Evolutionary conservation across 2,113 vertebrate genomes (phyloP).

Genomic region (Poicephalus meyeri): DNA sequence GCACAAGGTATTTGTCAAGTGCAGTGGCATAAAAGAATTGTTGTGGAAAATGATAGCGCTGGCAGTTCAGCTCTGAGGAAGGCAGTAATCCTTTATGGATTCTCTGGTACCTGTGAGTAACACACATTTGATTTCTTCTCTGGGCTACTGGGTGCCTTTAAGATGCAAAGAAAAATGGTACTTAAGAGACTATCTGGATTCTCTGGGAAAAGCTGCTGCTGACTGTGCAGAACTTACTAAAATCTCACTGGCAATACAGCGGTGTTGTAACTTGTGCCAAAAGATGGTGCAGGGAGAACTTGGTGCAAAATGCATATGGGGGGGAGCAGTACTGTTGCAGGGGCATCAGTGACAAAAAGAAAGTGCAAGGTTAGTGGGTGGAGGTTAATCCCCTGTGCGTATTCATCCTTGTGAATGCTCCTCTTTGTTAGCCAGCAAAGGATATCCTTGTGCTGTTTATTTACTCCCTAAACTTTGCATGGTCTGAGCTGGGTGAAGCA

Average conservation of each 20-base stretch:
- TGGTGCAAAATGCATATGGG: background rate
- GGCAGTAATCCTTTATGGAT: slow-evolving; percentile 22
- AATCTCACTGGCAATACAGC: background rate
- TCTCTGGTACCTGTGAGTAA: slow-evolving; percentile 28
- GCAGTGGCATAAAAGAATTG: slow-evolving; percentile 34
- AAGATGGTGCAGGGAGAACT: background rate
- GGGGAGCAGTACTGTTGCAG: background rate
- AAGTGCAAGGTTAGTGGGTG: background rate
- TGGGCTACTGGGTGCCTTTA: background rate
- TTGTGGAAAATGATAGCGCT: slow-evolving; percentile 13
- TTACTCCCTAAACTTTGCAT: background rate
- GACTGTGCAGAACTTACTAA: background rate
- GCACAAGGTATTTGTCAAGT: slow-evolving; percentile 38
- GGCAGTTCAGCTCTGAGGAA: slow-evolving; percentile 23
- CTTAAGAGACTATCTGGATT: background rate
- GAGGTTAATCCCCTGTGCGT: background rate
- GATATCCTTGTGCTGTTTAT: background rate
- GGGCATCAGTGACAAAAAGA: background rate
- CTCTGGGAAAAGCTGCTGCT: background rate
- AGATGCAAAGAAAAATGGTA: background rate
- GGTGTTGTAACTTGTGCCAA: background rate
- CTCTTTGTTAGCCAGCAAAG: background rate
- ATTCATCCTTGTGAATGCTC: background rate
- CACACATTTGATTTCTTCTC: background rate
- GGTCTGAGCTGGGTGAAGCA: background rate